These are phyloP conservation scores for Euclidia mi DNA, from an alignment of 2,888 invertebrate genomes.

Conservation along the genomic window DNA sequence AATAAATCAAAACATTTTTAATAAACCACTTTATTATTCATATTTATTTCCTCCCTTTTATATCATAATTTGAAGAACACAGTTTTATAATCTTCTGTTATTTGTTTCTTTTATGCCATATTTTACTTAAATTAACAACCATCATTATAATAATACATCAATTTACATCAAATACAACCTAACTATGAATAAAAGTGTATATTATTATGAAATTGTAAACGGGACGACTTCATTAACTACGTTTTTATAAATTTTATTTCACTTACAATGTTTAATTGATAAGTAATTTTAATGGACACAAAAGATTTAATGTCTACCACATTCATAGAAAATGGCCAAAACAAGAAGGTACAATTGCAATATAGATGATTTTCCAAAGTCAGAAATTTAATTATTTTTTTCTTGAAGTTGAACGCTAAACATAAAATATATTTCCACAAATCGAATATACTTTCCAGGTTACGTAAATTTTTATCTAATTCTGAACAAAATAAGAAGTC, in stretches of 20 bases:
- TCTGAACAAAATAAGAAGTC: constrained; percentile 26
- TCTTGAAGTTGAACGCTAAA: no score
- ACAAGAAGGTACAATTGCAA: no score
- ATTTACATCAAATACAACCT: constrained; percentile 61
- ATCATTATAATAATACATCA: constrained; percentile 62
- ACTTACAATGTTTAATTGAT: constrained; percentile 22
- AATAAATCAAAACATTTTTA: constrained; percentile 65
- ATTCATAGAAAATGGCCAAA: neutral
- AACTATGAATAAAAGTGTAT: constrained; percentile 70
- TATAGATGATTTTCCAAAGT: no score
- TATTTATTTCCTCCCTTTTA: constrained; percentile 64
- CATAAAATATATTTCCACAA: no score
- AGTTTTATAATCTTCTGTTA: constrained; percentile 68
- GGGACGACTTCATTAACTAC: constrained; percentile 66
- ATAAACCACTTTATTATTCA: constrained; percentile 73
- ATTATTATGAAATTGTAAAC: constrained; percentile 72
- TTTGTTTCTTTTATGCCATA: constrained; percentile 51
- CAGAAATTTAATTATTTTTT: no score
- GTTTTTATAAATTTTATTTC: constrained; percentile 36
- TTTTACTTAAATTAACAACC: constrained; percentile 48
- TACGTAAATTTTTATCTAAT: neutral
- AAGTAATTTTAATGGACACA: constrained; percentile 26
- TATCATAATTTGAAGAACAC: constrained; percentile 72
- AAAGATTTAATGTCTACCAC: constrained; percentile 4
- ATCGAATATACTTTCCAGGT: no score